phyloP scores from a whole-genome alignment of 1,140 invertebrate genomes.

The Druon quercuslanigerum region DNA sequence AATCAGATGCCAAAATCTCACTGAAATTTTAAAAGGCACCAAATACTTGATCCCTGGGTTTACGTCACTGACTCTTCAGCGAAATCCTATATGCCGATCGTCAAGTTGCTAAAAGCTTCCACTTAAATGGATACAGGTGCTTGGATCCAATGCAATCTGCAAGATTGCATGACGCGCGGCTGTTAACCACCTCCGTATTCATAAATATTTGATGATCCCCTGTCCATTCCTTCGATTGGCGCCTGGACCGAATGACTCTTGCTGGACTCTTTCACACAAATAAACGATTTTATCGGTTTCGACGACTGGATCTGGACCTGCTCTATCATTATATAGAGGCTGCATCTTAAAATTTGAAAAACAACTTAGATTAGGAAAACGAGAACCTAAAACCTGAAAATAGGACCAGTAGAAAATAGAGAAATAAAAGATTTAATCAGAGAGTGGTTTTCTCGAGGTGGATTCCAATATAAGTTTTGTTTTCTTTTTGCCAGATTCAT shows the following conservation, averaged over 20 bases:
- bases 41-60: slow-evolving; percentile 2
- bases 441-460: neutral
- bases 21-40: slow-evolving; percentile 20
- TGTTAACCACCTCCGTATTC: slow-evolving; percentile 60
- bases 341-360: neutral
- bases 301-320: neutral
- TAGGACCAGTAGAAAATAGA: neutral
- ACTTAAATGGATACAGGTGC: slow-evolving; percentile 58
- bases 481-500: neutral
- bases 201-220: slow-evolving; percentile 69
- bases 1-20: slow-evolving; percentile 20
- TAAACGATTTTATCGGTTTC: slow-evolving; percentile 52
- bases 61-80: slow-evolving; percentile 35
- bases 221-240: slow-evolving; percentile 34
- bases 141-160: slow-evolving; percentile 53
- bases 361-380: neutral
- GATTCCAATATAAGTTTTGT: neutral
- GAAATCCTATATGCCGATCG: slow-evolving; percentile 36
- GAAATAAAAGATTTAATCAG: neutral
- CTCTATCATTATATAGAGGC: neutral
- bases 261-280: slow-evolving; percentile 15
- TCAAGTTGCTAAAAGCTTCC: slow-evolving; percentile 50
- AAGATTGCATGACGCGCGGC: slow-evolving; percentile 56
- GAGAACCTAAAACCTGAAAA: neutral
- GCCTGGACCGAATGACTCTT: neutral